Percentiles rank a stretch among this genome's conserved stretches.
These are phyloP conservation scores for Baryphthengus martii DNA, from an alignment of 2,113 vertebrate species.

Conservation along the genomic window DNA sequence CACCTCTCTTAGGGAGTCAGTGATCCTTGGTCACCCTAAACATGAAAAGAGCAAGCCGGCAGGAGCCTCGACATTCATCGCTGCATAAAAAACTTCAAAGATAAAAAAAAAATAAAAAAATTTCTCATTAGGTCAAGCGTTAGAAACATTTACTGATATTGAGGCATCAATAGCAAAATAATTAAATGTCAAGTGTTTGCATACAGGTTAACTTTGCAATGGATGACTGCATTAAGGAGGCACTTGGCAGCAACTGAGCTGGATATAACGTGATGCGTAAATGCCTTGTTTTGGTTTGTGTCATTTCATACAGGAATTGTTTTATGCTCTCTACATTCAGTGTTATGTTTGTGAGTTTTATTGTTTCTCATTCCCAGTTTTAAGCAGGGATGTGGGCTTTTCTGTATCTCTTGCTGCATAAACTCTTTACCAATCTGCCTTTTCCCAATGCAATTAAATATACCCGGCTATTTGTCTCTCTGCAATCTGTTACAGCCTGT, in stretches of 20 bases:
- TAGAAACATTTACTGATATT: neutral
- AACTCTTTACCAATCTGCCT: conserved; percentile 5
- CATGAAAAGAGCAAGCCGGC: neutral
- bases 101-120: neutral
- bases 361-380: neutral
- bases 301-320: neutral
- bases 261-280: neutral
- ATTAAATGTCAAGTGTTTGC: neutral
- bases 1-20: neutral
- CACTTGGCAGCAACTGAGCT: neutral
- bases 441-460: conserved; percentile 38
- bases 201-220: neutral
- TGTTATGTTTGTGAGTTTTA: neutral
- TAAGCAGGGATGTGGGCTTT: neutral
- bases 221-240: neutral
- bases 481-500: conserved; percentile 2
- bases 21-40: neutral
- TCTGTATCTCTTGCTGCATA: neutral
- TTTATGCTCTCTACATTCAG: neutral
- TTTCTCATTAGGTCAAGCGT: neutral
- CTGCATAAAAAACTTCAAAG: neutral
- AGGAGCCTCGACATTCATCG: neutral
- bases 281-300: neutral
- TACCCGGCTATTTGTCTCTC: neutral
- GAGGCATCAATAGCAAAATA: neutral